A percentile compares a stretch with the other conserved stretches of the same genome.
These are phyloP conservation scores for Helleia helle DNA, from an alignment of 2,888 invertebrate genomes.

Conservation along the genomic window DNA sequence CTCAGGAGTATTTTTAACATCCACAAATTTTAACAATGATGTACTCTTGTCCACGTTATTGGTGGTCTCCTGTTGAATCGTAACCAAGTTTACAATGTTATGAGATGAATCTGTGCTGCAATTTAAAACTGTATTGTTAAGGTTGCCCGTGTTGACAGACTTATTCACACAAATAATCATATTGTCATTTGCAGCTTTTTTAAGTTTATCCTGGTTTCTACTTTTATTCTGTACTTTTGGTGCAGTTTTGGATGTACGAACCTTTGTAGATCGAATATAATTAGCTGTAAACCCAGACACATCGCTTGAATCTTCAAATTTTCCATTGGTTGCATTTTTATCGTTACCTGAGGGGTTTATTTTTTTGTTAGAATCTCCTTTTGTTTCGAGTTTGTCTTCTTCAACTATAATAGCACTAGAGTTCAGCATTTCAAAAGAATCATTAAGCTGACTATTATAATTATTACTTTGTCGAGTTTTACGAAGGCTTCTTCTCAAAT, in stretches of 20 bases:
- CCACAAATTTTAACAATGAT: constrained; percentile 48
- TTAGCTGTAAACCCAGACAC: constrained; percentile 66
- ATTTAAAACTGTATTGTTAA: constrained; percentile 31
- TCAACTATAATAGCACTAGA: constrained; percentile 29
- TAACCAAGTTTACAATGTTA: constrained; percentile 49
- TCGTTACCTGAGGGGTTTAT: constrained; percentile 25
- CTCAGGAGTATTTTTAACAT: constrained; percentile 30
- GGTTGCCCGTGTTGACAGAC: constrained; percentile 35
- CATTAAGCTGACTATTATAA: constrained; percentile 36
- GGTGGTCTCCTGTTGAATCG: constrained; percentile 34
- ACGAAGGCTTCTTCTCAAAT: constrained; percentile 47
- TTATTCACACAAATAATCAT: constrained; percentile 48
- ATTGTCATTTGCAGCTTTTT: constrained; percentile 27
- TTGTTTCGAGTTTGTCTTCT: constrained; percentile 11
- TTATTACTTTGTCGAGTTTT: constrained; percentile 35
- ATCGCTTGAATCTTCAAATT: constrained; percentile 61
- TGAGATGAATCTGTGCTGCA: constrained; percentile 56
- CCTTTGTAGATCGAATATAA: constrained; percentile 62
- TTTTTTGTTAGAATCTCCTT: constrained; percentile 27
- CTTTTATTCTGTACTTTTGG: constrained; percentile 42
- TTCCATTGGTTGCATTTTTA: constrained; percentile 37
- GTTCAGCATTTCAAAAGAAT: constrained; percentile 41
- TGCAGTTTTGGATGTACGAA: constrained; percentile 43
- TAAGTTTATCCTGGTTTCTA: constrained; percentile 40
- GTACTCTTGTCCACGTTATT: constrained; percentile 39